Evolutionary conservation across 2,113 vertebrate species (phyloP), one percentile per base, ranked within the genome.

Genomic region (Syngnathus typhle): DNA sequence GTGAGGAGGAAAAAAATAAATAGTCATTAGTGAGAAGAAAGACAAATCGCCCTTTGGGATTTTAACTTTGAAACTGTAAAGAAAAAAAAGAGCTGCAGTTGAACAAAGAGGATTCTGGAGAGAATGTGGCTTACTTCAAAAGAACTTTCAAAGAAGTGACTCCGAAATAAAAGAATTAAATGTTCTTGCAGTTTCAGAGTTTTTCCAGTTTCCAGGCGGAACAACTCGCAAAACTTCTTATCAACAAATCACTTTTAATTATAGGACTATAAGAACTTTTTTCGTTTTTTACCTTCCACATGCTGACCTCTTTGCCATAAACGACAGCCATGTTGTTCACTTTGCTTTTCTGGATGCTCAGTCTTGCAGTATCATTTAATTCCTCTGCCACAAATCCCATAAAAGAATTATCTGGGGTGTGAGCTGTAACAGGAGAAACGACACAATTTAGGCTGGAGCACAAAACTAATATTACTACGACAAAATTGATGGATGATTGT

Each of bases 391-490:
- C 96, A 4, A 99, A 99, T 71, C 97, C 97, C 96, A 99, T 98
- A 84, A 99, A 99, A 75, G 97, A 98, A 90, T 99, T 98, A 85
- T 99, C 97, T 0, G 97, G 97, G 32, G 96, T 99, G 87, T 99
- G 97, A 72, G 97, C 97, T 99, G 88, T 44, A 67, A 73, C 19
- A 76, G 66, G 75, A 82, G 67, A 75, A 73, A 78, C 61, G 69
- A 65, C 80, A 67, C 41, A 61, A 75, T 65, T 49, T 60, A 62
- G 43, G 64, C 73, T 21, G 46, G 2, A 9, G 67, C 55, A 62
- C 37, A 76, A 61, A 60, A 60, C 27, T 51, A 72, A 67, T 74
- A 32, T 32, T 27, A 27, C 27, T 2, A 27, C 27, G 27, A 27
- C 27, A 27, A 27, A 27, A 27, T 27, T 32, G 2, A 32, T 32